These are phyloP conservation scores for Ctenopoma kingsleyae DNA, from an alignment of 2,797 vertebrate genomes.

Conservation along the genomic window DNA sequence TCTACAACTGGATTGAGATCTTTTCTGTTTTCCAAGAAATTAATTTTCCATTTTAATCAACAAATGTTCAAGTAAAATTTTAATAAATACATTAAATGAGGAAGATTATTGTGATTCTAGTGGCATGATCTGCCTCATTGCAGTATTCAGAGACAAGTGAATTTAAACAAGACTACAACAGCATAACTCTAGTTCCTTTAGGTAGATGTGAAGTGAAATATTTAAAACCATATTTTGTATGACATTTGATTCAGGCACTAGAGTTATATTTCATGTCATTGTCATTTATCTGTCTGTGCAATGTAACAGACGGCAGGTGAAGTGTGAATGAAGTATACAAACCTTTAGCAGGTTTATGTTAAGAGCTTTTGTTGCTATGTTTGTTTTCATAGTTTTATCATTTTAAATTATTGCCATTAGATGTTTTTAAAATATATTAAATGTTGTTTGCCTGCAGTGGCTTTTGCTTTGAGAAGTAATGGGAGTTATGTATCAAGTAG, in stretches of 20 bases:
- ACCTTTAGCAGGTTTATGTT: not conserved
- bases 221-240: not conserved
- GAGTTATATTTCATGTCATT: constrained; percentile 19
- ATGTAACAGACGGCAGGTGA: not conserved
- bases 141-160: not conserved
- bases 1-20: not conserved
- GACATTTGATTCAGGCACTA: not conserved
- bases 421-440: not conserved
- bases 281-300: constrained; percentile 1
- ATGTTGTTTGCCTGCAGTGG: constrained; percentile 19
- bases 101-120: not conserved
- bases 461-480: constrained; percentile 11
- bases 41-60: constrained; percentile 17
- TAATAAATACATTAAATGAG: not conserved
- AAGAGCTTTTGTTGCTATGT: constrained; percentile 1
- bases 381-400: constrained; percentile 3
- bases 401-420: not conserved
- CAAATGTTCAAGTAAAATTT: not conserved
- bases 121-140: constrained; percentile 6
- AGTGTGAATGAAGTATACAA: not conserved
- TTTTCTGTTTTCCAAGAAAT: not conserved
- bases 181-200: constrained; percentile 1
- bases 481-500: not conserved
- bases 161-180: not conserved
- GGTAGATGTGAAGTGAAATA: not conserved